These are phyloP conservation scores for Adoxophyes honmai DNA, from an alignment of 1,140 invertebrate species.

Conservation along the genomic window DNA sequence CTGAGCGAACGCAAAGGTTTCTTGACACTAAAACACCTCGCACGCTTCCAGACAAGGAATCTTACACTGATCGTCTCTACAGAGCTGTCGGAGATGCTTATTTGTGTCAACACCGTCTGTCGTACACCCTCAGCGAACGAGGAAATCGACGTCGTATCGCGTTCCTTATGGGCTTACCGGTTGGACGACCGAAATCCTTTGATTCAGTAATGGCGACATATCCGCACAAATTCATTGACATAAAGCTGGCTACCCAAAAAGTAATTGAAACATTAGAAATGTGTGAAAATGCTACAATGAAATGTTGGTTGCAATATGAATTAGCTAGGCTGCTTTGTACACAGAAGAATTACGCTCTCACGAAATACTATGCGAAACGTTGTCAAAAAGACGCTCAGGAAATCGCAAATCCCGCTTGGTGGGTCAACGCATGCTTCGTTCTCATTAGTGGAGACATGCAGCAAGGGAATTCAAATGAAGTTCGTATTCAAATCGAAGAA, in stretches of 20 bases:
- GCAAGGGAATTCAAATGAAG: conserved; percentile 75
- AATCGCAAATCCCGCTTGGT: conserved; percentile 65
- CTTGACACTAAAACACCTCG: conserved; percentile 57
- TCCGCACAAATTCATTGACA: conserved; percentile 66
- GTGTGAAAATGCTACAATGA: conserved; percentile 69
- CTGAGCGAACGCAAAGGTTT: conserved; percentile 60
- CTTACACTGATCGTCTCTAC: conserved; percentile 61
- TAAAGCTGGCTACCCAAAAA: conserved; percentile 56
- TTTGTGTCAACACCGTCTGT: conserved; percentile 54
- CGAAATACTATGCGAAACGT: conserved; percentile 75
- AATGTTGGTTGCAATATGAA: conserved; percentile 77
- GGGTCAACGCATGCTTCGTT: conserved; percentile 72
- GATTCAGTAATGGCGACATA: conserved; percentile 69
- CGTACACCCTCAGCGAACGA: conserved; percentile 64
- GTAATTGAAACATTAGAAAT: conserved; percentile 53
- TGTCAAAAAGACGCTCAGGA: conserved; percentile 73
- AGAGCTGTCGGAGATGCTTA: conserved; percentile 64
- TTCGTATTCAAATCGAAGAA: conserved; percentile 64
- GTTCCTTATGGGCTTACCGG: conserved; percentile 63
- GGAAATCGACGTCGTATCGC: conserved; percentile 62
- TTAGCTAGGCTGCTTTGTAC: conserved; percentile 66
- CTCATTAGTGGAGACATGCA: conserved; percentile 74
- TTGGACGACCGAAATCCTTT: conserved; percentile 57
- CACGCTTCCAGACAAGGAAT: conserved; percentile 61
- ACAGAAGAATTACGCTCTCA: conserved; percentile 75